These are phyloP conservation scores for Acromyrmex heyeri DNA, from an alignment of 1,140 invertebrate species.

Conservation along the genomic window DNA sequence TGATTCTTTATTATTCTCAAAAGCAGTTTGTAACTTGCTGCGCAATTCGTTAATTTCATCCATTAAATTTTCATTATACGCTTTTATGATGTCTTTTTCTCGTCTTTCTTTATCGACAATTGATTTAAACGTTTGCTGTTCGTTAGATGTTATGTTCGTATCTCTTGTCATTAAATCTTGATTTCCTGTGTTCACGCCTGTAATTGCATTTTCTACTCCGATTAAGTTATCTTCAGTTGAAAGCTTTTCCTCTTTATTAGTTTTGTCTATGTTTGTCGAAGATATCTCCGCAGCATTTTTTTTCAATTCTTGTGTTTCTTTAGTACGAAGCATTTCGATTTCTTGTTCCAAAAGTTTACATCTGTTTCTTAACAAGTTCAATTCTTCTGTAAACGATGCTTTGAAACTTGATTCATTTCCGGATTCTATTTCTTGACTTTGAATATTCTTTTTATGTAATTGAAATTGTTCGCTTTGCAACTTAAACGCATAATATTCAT, in stretches of 20 bases:
- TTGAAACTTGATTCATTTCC: slow-evolving; percentile 62
- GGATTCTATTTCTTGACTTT: slow-evolving; percentile 65
- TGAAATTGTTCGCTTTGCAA: slow-evolving; percentile 83
- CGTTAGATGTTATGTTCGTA: neutral
- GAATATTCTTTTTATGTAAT: slow-evolving; percentile 68
- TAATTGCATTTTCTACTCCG: neutral
- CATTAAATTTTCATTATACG: slow-evolving; percentile 67
- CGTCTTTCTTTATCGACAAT: slow-evolving; percentile 24
- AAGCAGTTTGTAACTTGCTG: slow-evolving; percentile 63
- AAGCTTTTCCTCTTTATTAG: slow-evolving; percentile 3
- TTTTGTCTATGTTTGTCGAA: slow-evolving; percentile 26
- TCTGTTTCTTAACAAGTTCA: slow-evolving; percentile 34
- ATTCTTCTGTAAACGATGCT: slow-evolving; percentile 9
- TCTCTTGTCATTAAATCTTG: slow-evolving; percentile 35
- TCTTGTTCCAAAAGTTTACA: slow-evolving; percentile 17
- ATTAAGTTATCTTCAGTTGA: neutral
- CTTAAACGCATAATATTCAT: slow-evolving; percentile 82
- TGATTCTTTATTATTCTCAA: slow-evolving; percentile 78
- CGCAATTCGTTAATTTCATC: slow-evolving; percentile 65
- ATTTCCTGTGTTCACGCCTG: slow-evolving; percentile 8
- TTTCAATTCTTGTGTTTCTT: slow-evolving; percentile 37
- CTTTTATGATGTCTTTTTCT: slow-evolving; percentile 60
- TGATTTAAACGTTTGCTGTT: slow-evolving; percentile 1
- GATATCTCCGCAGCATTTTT: neutral
- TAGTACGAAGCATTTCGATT: slow-evolving; percentile 51